These are phyloP conservation scores for Sebastes schlegelii DNA, from an alignment of 2,113 vertebrate species.

Conservation along the genomic window DNA sequence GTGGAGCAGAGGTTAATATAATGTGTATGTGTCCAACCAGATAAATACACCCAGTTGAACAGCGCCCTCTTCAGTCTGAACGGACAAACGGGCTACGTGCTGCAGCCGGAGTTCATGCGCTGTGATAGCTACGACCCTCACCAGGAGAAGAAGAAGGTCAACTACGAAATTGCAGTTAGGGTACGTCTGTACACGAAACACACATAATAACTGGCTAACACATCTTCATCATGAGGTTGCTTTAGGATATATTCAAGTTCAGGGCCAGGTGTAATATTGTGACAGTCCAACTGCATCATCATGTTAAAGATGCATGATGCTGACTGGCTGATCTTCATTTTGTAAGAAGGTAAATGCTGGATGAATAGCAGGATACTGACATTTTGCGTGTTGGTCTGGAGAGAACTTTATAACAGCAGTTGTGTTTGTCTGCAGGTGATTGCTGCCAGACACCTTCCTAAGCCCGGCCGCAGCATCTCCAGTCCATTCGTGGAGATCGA, in stretches of 20 bases:
- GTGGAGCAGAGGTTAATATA: neutral
- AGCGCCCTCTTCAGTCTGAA: conserved; percentile 93
- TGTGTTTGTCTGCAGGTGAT: conserved; percentile 86
- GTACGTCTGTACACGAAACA: conserved; percentile 57
- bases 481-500: conserved; percentile 98
- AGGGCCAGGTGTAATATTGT: neutral
- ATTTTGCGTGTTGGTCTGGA: neutral
- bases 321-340: neutral
- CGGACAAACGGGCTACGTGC: conserved; percentile 90
- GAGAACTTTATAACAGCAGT: neutral
- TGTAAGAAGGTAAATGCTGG: neutral
- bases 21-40: conserved; percentile 75
- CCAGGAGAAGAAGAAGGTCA: conserved; percentile 85
- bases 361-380: neutral
- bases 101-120: conserved; percentile 96
- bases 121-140: conserved; percentile 88
- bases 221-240: neutral
- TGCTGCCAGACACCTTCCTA: conserved; percentile 94
- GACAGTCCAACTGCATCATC: no score
- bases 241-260: neutral
- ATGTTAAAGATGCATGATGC: neutral
- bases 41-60: conserved; percentile 96
- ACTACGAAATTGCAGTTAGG: conserved; percentile 82
- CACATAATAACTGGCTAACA: neutral
- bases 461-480: conserved; percentile 90